These are phyloP conservation scores for Xyrauchen texanus DNA, from an alignment of 2,113 vertebrate genomes.

Conservation along the genomic window DNA sequence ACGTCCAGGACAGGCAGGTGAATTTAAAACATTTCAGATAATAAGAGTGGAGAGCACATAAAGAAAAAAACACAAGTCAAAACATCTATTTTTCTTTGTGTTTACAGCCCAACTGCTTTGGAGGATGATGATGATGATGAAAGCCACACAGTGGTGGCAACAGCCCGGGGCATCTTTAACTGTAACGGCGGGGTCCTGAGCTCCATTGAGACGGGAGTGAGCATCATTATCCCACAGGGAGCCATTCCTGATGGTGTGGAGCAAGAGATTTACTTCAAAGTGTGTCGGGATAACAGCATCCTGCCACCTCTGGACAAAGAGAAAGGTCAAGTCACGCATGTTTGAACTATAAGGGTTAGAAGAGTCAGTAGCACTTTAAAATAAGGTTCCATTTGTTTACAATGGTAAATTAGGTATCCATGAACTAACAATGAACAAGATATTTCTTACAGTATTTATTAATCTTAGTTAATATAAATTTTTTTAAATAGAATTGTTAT, in stretches of 20 bases:
- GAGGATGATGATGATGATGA: conserved; percentile 97
- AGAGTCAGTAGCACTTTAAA: no score
- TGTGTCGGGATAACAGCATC: conserved; percentile 99
- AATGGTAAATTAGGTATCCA: no score
- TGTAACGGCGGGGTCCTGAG: conserved; percentile 93
- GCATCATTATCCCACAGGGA: conserved; percentile 97
- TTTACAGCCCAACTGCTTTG: conserved; percentile 85
- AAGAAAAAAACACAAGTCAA: not conserved
- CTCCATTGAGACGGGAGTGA: conserved; percentile 97
- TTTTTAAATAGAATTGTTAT: no score
- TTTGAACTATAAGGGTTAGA: not conserved
- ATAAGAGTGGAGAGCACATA: no score
- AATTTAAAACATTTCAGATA: no score
- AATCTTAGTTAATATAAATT: no score
- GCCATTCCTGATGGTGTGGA: conserved; percentile 95
- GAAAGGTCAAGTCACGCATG: conserved; percentile 81
- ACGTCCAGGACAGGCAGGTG: no score
- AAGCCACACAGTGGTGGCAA: conserved; percentile 95
- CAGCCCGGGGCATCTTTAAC: conserved; percentile 93
- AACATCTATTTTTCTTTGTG: not conserved
- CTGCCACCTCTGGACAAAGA: conserved; percentile 97
- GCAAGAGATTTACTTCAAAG: conserved; percentile 99
- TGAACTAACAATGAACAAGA: no score
- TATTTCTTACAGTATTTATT: no score
- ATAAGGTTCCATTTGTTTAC: no score